Conservation (phyloP, 1,140 invertebrate species). For the Mycetomoellerius zeteki region DNA sequence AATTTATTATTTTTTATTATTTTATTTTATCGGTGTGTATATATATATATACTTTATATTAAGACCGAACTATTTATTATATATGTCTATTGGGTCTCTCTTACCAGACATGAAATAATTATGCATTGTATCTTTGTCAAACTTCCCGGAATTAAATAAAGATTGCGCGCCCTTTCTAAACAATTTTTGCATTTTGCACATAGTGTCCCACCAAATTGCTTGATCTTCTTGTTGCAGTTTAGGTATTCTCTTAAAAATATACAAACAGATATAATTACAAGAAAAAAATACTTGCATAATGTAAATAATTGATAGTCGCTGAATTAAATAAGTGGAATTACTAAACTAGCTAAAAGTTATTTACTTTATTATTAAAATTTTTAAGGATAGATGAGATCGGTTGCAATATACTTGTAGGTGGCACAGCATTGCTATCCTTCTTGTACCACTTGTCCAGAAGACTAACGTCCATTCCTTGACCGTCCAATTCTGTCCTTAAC, state of each 20-base stretch:
- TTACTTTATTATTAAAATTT: conserved; percentile 99
- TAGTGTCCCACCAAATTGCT: conserved; percentile 98
- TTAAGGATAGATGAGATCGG: conserved; percentile 98
- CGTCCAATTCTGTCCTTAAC: conserved; percentile 93
- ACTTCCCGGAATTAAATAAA: conserved; percentile 93
- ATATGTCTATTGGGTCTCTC: conserved; percentile 42
- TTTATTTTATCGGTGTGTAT: neutral
- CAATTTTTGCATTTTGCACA: conserved; percentile 97
- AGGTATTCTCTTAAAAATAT: conserved; percentile 91
- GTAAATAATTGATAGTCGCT: neutral
- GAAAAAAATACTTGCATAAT: conserved; percentile 13
- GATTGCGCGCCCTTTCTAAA: conserved; percentile 96
- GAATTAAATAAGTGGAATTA: neutral
- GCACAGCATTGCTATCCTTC: conserved; percentile 98
- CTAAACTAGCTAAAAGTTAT: neutral
- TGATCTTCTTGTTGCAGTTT: conserved; percentile 98
- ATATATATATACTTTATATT: neutral
- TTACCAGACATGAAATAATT: conserved; percentile 99
- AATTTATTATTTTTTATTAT: conserved; percentile 11
- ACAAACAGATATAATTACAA: conserved; percentile 71
- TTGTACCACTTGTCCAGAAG: conserved; percentile 98
- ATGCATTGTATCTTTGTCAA: conserved; percentile 97
- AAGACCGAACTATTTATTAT: neutral
- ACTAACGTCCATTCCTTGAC: conserved; percentile 93
- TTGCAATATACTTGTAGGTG: conserved; percentile 96